Evolutionary conservation across 2,797 vertebrate species (phyloP).

Genomic region (Loris lydekkerianus): DNA sequence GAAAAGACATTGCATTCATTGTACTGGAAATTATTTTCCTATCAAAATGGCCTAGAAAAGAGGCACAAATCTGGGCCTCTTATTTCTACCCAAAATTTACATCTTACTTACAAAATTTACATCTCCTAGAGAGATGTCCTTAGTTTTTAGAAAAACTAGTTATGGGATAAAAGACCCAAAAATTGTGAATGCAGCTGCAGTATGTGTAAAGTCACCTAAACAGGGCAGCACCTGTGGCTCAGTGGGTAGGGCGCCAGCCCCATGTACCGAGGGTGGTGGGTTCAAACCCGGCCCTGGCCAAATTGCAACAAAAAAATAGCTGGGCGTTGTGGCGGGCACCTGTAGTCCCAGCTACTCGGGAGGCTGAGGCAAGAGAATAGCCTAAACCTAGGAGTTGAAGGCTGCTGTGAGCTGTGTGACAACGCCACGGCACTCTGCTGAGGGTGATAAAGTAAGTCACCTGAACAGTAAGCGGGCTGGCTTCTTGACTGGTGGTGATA

Average conservation of each 20-base stretch:
- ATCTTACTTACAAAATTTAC: conserved; percentile 69
- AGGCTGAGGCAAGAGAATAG: no score
- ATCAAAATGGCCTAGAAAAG: not conserved
- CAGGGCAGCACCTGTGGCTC: no score
- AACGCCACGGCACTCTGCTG: no score
- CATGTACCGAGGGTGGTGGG: no score
- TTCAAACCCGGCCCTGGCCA: no score
- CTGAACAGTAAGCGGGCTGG: not conserved
- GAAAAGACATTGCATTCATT: not conserved
- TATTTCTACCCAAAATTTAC: conserved; percentile 75
- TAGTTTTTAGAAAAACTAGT: conserved; percentile 68
- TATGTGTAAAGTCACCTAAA: not conserved
- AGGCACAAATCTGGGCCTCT: conserved; percentile 21
- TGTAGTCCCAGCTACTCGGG: no score
- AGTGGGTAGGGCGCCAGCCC: no score
- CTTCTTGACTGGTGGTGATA: not conserved
- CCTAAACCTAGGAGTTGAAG: no score
- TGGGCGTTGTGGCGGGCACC: no score
- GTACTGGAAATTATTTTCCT: not conserved
- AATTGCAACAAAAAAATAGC: no score
- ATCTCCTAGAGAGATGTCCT: conserved; percentile 63
- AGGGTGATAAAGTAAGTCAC: not conserved
- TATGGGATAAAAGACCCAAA: conserved; percentile 56
- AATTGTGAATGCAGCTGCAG: conserved; percentile 65
- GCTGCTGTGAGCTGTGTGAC: no score